Evolutionary conservation across 2,797 vertebrate species (phyloP), one percentile per base, ranked within the genome.

Genomic region (Ctenopoma kingsleyae): DNA sequence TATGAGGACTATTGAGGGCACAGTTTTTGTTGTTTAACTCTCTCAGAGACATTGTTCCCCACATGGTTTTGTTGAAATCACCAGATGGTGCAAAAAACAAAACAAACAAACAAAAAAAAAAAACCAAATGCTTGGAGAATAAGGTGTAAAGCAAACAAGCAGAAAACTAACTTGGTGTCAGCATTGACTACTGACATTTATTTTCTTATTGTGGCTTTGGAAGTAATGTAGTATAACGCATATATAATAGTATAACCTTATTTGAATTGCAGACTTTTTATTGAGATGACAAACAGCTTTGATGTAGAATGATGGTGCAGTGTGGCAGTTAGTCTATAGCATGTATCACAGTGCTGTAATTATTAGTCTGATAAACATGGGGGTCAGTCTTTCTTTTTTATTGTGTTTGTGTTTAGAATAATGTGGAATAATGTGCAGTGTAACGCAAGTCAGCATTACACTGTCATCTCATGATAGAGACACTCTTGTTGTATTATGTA

Each of bases 1-100:
- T 75, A 84, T 82, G 63, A 78, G 82, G 68, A 77, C 15, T 77
- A 83, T 80, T 83, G 63, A 79, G 81, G 70, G 75, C 15, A 40
- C 66, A 48, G 30, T 60, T 5, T 25, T 54, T 72, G 43, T 41
- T 64, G 50, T 57, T 66, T 22, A 51, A 56, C 49, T 71, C 53
- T 43, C 53, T 57, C 35, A 19, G 36, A 79, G 63, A 9, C 49
- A 44, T 51, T 67, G 58, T 78, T 82, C 67, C 22, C 4, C 49
- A 40, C 49, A 67, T 70, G 47, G 63, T 73, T 76, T 64, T 71
- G 62, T 52, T 58, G n/a, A 71, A 83, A 65, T 80, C 30, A 49
- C 64, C 69, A 85, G 81, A 84, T 84, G 77, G 67, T 59, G 36
- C 47, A 22, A 48, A 19, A 48, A 19, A 59, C 71, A 3, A 27